phyloP scores from a whole-genome alignment of 2,113 vertebrate genomes.

The Hippocampus abdominalis region DNA sequence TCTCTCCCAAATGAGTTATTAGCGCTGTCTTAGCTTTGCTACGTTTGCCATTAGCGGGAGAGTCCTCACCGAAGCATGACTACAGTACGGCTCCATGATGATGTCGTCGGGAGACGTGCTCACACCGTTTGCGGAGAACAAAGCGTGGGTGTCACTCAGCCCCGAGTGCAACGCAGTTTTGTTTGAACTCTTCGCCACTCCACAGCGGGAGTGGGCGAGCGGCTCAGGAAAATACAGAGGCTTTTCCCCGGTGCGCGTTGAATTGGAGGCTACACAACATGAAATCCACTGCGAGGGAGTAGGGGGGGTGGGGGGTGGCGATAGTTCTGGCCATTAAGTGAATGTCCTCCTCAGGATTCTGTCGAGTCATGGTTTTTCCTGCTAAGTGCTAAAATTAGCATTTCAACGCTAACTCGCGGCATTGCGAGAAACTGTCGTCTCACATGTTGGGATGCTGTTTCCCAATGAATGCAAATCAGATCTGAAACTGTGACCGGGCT shows the following conservation, averaged over 20 bases:
- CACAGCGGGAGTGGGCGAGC: constrained; percentile 41
- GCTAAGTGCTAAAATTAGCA: constrained; percentile 37
- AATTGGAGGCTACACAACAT: constrained; percentile 37
- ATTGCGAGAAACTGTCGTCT: not conserved
- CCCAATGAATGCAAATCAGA: not conserved
- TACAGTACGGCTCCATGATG: constrained; percentile 13
- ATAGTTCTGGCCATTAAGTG: not conserved
- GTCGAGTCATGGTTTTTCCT: constrained; percentile 26
- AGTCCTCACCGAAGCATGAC: constrained; percentile 45
- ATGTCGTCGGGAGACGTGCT: not conserved
- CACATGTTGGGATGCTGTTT: not conserved
- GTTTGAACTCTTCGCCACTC: constrained; percentile 51
- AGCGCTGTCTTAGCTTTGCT: constrained; percentile 5
- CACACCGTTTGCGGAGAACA: constrained; percentile 6
- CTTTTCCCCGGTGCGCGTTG: constrained; percentile 37
- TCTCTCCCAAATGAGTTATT: not conserved
- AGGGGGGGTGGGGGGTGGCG: not conserved
- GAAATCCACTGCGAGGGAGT: constrained; percentile 50
- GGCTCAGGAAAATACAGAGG: constrained; percentile 40
- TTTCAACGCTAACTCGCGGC: constrained; percentile 39
- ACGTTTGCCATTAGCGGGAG: constrained; percentile 33
- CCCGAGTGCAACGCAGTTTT: constrained; percentile 10
- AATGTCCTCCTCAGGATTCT: not conserved
- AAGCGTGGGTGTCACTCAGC: constrained; percentile 46
- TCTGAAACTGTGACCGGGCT: not conserved